Percentiles rank a stretch among this genome's conserved stretches.
phyloP scores from a whole-genome alignment of 2,888 invertebrate genomes.

The Phyllotreta cruciferae region DNA sequence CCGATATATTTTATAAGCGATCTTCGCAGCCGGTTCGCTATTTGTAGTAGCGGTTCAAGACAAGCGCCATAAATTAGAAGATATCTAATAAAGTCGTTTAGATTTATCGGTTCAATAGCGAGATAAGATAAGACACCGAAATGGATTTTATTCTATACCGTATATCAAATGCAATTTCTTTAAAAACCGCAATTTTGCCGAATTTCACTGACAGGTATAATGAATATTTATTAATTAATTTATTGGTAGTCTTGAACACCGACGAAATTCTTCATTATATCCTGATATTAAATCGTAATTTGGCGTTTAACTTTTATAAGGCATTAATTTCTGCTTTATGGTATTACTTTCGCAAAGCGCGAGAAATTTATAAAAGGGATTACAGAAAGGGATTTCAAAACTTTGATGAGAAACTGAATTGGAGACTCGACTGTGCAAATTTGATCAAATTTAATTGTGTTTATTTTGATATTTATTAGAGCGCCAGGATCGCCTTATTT shows the following conservation, averaged over 20 bases:
- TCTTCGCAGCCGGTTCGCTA: conserved; percentile 50
- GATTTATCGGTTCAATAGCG: conserved; percentile 60
- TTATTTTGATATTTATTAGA: conserved; percentile 14
- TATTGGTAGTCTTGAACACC: no score
- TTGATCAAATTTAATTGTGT: conserved; percentile 14
- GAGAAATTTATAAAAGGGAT: conserved; percentile 28
- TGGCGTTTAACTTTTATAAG: conserved; percentile 3
- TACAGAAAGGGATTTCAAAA: conserved; percentile 20
- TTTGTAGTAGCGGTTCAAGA: conserved; percentile 57
- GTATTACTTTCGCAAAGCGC: conserved; percentile 27
- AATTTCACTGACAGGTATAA: no score
- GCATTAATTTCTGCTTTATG: conserved; percentile 29
- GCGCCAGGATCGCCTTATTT: neutral
- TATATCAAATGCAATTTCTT: conserved; percentile 57
- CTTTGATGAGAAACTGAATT: conserved; percentile 21
- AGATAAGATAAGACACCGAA: conserved; percentile 47
- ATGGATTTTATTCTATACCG: no score
- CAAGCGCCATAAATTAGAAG: conserved; percentile 61
- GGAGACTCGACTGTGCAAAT: conserved; percentile 15
- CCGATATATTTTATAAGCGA: conserved; percentile 52
- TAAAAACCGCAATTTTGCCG: no score
- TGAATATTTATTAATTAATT: no score
- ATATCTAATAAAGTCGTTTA: conserved; percentile 62
- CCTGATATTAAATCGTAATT: conserved; percentile 4
- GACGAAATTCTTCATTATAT: neutral